Conservation (phyloP, 1,140 invertebrate species). For the Aricia agestis region DNA sequence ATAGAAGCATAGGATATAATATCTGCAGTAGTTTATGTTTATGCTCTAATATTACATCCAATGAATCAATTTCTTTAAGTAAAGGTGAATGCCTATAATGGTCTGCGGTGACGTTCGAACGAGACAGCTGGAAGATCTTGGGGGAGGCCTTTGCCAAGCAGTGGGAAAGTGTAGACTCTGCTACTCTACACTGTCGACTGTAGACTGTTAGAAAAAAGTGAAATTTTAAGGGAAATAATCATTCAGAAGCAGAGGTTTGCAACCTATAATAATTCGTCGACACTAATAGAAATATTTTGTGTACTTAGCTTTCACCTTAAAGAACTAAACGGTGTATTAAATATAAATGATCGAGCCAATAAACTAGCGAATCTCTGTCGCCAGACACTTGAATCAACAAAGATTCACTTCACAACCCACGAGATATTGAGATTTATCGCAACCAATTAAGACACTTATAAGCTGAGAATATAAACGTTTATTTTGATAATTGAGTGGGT, state of each 20-base stretch:
- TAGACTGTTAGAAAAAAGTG: no score
- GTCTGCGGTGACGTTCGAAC: no score
- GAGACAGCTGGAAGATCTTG: no score
- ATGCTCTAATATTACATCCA: neutral
- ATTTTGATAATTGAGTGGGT: conserved; percentile 12
- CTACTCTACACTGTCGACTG: no score
- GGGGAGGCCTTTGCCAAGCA: no score
- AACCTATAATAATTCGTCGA: no score
- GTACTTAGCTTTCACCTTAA: neutral
- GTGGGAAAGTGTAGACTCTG: no score
- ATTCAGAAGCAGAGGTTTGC: no score
- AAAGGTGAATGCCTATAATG: no score
- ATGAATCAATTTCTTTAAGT: neutral
- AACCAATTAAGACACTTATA: conserved; percentile 11
- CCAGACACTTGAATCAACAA: neutral
- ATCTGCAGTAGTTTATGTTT: neutral
- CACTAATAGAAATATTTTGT: no score
- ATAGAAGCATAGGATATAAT: neutral
- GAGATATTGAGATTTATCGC: neutral
- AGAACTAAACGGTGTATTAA: neutral
- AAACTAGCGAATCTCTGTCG: neutral
- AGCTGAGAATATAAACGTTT: neutral
- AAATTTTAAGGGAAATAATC: no score
- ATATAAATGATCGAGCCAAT: neutral
- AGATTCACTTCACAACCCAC: neutral